Percentiles rank a stretch among this genome's conserved stretches.
Evolutionary conservation across 2,797 vertebrate species (phyloP).

Genomic region (Nasua narica): DNA sequence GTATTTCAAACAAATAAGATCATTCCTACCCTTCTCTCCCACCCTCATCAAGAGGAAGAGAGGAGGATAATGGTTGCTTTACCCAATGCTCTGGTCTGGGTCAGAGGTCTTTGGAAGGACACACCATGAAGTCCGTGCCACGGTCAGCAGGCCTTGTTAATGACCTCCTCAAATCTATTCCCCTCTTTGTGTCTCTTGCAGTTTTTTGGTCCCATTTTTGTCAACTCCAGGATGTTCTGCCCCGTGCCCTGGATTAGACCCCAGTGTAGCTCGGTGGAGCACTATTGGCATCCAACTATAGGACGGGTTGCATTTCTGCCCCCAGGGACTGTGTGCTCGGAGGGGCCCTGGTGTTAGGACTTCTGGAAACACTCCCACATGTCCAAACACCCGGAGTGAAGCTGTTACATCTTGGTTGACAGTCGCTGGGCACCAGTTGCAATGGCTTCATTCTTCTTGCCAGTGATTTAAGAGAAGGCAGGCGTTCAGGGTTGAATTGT

Average conservation of each 20-base stretch:
- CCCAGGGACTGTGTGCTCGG: not conserved
- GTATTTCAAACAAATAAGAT: not conserved
- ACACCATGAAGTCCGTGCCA: not conserved
- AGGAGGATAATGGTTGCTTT: not conserved
- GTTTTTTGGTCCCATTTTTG: not conserved
- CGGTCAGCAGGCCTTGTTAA: not conserved
- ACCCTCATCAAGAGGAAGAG: not conserved
- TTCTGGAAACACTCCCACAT: not conserved
- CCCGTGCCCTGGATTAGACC: fast-evolving
- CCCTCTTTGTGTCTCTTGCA: not conserved
- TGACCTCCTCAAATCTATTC: not conserved
- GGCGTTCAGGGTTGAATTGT: not conserved
- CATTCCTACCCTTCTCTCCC: fast-evolving
- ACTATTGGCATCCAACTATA: not conserved
- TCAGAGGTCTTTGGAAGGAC: not conserved
- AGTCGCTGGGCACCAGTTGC: not conserved
- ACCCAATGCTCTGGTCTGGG: not conserved
- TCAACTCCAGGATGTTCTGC: too few relatives aligned
- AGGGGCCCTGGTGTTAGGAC: not conserved
- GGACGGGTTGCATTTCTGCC: not conserved
- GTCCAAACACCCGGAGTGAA: not conserved
- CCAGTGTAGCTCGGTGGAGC: not conserved
- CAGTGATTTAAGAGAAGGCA: not conserved
- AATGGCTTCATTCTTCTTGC: not conserved
- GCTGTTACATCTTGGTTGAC: not conserved